These are phyloP conservation scores for Drosophila ezoana DNA, from an alignment of 2,888 invertebrate species.

Conservation along the genomic window DNA sequence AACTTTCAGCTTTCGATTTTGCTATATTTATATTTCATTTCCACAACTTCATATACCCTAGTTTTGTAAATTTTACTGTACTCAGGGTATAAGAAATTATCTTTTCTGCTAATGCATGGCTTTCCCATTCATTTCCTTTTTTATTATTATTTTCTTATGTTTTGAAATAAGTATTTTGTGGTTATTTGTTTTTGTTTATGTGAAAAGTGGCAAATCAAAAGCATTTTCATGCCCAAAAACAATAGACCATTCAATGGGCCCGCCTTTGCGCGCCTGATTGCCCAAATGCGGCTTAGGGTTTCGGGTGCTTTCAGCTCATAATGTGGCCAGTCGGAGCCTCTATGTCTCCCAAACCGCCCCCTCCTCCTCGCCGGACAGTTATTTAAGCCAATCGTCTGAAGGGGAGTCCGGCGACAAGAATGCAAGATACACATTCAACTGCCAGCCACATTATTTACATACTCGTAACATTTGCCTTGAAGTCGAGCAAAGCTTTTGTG, in stretches of 20 bases:
- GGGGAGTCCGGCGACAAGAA: constrained; percentile 14
- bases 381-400: constrained; percentile 23
- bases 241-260: constrained; percentile 61
- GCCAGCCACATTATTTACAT: constrained; percentile 60
- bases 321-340: constrained; percentile 17
- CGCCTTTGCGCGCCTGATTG: constrained; percentile 54
- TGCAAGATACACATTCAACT: constrained; percentile 20
- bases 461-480: constrained; percentile 56
- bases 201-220: constrained; percentile 69
- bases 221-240: constrained; percentile 71
- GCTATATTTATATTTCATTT: neutral
- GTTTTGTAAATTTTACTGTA: neutral
- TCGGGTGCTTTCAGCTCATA: constrained; percentile 31
- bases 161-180: constrained; percentile 22
- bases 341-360: neutral
- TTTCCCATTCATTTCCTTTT: neutral
- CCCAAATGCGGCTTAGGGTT: constrained; percentile 69
- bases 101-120: constrained; percentile 19
- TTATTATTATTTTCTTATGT: constrained; percentile 11
- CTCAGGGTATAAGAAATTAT: constrained; percentile 15
- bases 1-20: neutral
- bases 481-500: constrained; percentile 45
- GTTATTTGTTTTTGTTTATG: constrained; percentile 21
- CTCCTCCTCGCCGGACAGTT: constrained; percentile 7
- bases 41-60: neutral